phyloP scores from a whole-genome alignment of 2,888 invertebrate species.

The Catotricha subobsoleta region DNA sequence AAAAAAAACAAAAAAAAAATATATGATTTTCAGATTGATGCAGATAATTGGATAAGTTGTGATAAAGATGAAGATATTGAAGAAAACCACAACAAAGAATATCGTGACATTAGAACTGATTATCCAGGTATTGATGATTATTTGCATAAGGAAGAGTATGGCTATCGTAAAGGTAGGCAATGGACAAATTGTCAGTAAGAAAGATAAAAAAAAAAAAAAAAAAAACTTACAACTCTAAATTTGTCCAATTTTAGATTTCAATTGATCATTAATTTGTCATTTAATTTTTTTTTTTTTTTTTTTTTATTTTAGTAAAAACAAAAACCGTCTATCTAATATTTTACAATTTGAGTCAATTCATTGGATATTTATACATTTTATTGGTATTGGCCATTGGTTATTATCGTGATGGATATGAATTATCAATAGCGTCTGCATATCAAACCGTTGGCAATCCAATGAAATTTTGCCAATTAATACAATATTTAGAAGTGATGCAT shows the following conservation, averaged over 20 bases:
- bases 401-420: slow-evolving; percentile 47
- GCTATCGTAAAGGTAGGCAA: slow-evolving; percentile 53
- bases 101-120: slow-evolving; percentile 53
- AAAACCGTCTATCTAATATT: slow-evolving; percentile 70
- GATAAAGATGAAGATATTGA: slow-evolving; percentile 45
- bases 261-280: not conserved
- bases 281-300: not conserved
- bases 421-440: slow-evolving; percentile 50
- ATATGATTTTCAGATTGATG: slow-evolving; percentile 47
- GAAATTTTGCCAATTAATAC: slow-evolving; percentile 64
- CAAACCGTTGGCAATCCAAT: slow-evolving; percentile 56
- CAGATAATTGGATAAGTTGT: slow-evolving; percentile 71
- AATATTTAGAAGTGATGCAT: slow-evolving; percentile 77
- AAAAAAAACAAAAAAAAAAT: not conserved
- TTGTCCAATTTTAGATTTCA: too few relatives aligned
- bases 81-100: slow-evolving; percentile 35
- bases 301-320: slow-evolving; percentile 43
- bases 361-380: slow-evolving; percentile 64
- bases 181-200: slow-evolving; percentile 1
- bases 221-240: too few relatives aligned
- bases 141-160: slow-evolving; percentile 57
- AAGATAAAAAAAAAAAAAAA: too few relatives aligned
- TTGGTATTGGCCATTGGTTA: slow-evolving; percentile 56
- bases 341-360: slow-evolving; percentile 79
- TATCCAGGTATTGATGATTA: slow-evolving; percentile 58